Evolutionary conservation across 2,797 vertebrate genomes (phyloP).

Genomic region (Dendrocincla tyrannina): DNA sequence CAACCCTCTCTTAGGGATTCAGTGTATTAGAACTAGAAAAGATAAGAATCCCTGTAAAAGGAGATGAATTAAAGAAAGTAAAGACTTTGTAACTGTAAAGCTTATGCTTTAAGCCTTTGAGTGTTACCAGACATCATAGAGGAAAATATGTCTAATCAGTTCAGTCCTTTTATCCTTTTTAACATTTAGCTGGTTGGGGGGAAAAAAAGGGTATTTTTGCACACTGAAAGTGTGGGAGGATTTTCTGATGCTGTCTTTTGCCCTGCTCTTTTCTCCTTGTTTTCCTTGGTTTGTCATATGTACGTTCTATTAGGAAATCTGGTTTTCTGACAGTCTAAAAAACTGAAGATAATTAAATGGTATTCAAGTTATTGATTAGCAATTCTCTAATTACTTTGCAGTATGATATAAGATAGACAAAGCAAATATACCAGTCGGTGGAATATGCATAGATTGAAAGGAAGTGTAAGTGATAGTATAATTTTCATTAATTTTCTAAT

Average conservation of each 20-base stretch:
- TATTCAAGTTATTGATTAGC: background rate
- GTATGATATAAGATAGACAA: background rate
- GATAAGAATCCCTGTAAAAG: background rate
- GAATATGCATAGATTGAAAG: background rate
- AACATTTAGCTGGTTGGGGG: background rate
- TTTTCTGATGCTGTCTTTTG: background rate
- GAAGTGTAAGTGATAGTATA: background rate
- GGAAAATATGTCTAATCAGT: background rate
- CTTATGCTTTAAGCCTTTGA: background rate
- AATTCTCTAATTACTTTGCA: background rate
- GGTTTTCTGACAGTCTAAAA: background rate
- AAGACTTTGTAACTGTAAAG: background rate
- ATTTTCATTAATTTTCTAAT: background rate
- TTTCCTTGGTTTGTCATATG: background rate
- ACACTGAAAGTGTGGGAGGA: background rate
- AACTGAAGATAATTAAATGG: background rate
- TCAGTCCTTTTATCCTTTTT: background rate
- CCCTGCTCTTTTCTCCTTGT: background rate
- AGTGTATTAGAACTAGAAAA: background rate
- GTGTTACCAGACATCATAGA: background rate
- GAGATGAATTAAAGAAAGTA: background rate
- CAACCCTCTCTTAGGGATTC: background rate
- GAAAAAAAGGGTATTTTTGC: background rate
- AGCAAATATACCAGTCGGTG: background rate
- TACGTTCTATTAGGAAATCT: background rate